These are phyloP conservation scores for Pocota personata DNA, from an alignment of 2,888 invertebrate species.

Conservation along the genomic window DNA sequence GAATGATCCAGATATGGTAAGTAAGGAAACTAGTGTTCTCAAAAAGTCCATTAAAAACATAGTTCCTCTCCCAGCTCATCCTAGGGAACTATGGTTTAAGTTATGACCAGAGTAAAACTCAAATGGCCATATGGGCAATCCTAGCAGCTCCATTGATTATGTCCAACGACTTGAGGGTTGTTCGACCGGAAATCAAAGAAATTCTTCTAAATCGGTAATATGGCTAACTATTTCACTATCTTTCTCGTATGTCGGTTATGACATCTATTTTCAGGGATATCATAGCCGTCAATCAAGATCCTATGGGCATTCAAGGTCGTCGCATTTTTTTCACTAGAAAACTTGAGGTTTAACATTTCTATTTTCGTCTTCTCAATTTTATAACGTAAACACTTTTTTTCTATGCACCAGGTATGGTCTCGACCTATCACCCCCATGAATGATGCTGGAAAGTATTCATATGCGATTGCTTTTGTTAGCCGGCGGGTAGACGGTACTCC, in stretches of 20 bases:
- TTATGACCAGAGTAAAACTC: constrained; percentile 87
- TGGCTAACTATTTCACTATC: not conserved
- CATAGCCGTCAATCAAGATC: constrained; percentile 88
- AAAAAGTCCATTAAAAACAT: not conserved
- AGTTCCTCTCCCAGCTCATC: constrained; percentile 82
- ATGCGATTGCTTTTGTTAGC: constrained; percentile 83
- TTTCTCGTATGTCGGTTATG: too few species aligned
- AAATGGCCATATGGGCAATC: constrained; percentile 90
- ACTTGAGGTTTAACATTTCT: constrained; percentile 78
- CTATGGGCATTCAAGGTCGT: constrained; percentile 86
- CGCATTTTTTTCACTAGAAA: constrained; percentile 82
- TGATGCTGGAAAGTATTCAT: constrained; percentile 80
- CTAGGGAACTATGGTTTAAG: constrained; percentile 87
- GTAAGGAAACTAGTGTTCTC: not conserved
- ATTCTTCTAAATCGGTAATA: constrained; percentile 86
- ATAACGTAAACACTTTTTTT: not conserved
- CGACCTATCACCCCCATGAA: constrained; percentile 81
- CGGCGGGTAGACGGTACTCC: constrained; percentile 82
- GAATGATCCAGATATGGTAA: constrained; percentile 89
- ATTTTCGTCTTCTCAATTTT: constrained; percentile 4
- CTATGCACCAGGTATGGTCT: constrained; percentile 80
- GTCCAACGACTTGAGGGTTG: constrained; percentile 87
- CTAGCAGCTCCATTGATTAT: constrained; percentile 89
- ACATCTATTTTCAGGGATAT: constrained; percentile 78
- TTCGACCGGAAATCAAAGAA: constrained; percentile 84